Evolutionary conservation across 2,113 vertebrate species (phyloP).

Genomic region (Grammomys surdaster): DNA sequence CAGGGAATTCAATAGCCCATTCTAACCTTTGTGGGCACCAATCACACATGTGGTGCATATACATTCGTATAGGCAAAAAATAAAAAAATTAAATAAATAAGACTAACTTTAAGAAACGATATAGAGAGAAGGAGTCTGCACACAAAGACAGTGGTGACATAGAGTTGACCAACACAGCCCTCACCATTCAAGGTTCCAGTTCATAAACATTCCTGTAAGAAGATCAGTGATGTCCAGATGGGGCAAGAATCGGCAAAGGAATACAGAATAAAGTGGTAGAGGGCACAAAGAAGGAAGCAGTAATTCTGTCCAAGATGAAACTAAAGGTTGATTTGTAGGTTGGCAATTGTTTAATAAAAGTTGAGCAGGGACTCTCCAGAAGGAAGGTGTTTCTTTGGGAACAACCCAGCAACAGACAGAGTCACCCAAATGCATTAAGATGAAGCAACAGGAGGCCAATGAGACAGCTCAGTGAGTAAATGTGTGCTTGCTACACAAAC

Average conservation of each 20-base stretch:
- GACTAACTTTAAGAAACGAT: neutral
- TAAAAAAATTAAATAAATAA: neutral
- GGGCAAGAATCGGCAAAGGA: neutral
- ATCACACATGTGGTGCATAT: neutral
- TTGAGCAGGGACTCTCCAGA: neutral
- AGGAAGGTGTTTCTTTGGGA: neutral
- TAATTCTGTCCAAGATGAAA: slow-evolving; percentile 29
- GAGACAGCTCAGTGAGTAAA: too few relatives aligned
- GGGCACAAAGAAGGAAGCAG: neutral
- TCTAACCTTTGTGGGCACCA: neutral
- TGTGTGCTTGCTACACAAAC: too few relatives aligned
- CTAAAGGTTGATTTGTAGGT: neutral
- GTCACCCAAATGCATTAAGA: neutral
- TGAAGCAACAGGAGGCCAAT: neutral
- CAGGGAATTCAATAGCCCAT: neutral
- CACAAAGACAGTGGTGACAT: neutral
- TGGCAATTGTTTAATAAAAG: slow-evolving; percentile 28
- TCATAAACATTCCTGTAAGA: neutral
- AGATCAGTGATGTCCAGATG: neutral
- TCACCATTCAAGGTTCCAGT: neutral
- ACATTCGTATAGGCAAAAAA: neutral
- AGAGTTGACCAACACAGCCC: neutral
- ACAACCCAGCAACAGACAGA: neutral
- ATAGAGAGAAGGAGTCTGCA: neutral
- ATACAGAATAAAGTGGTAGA: neutral